phyloP scores from a whole-genome alignment of 2,797 vertebrate genomes.

The Lacerta agilis region DNA sequence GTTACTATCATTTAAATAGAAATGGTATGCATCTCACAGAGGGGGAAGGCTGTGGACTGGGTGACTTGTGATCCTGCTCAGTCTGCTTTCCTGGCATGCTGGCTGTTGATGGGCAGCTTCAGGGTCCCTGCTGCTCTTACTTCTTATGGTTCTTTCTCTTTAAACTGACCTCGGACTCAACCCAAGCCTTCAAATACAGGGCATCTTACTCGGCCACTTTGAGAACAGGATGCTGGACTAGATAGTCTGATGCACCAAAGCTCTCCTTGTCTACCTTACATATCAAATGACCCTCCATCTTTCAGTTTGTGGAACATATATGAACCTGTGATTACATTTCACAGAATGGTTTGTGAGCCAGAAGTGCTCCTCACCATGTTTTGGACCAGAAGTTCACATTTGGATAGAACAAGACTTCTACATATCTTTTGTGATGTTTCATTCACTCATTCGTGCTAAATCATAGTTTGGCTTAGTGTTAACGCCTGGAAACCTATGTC shows the following conservation, averaged over 20 bases:
- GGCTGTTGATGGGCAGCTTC: background rate
- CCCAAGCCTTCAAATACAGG: too few species aligned
- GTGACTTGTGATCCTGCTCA: background rate
- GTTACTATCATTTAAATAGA: too few species aligned
- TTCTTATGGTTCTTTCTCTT: background rate
- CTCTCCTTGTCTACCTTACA: background rate
- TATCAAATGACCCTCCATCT: background rate
- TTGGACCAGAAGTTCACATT: background rate
- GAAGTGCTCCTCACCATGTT: background rate
- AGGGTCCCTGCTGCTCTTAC: background rate
- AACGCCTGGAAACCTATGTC: too few species aligned
- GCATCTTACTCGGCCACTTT: too few species aligned
- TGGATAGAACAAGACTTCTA: background rate
- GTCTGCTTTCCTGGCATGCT: background rate
- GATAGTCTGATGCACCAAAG: background rate
- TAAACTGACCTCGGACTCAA: too few species aligned
- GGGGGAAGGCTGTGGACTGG: background rate
- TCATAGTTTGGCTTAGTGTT: too few species aligned
- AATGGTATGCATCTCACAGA: too few species aligned
- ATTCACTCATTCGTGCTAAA: too few species aligned
- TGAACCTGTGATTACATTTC: background rate
- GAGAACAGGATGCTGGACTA: background rate
- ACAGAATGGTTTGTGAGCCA: background rate
- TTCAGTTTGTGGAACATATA: background rate
- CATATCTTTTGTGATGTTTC: background rate